Base-by-base conservation (phyloP, 35 echinoderm and acorn worm genomes). In the Eucidaris tribuloides region DNA sequence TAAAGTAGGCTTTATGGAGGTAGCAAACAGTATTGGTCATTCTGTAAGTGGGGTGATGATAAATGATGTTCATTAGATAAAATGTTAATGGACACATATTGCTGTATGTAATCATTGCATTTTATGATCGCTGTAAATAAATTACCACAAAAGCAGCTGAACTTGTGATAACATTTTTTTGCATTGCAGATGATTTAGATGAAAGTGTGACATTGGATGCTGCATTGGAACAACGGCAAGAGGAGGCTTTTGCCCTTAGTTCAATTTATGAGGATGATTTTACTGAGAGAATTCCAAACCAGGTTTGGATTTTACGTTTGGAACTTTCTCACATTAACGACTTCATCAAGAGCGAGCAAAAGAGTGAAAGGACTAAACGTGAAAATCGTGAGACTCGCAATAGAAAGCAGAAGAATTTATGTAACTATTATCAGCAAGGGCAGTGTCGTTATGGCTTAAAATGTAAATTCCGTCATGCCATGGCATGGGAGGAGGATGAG, bases 231-330 rank as follows among this genome's bases (percentile, higher is more conserved):
- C 88, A 91, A 44, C 77, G 88, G 23, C 81, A 91, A 60, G 88
- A 91, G 46, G 88, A 91, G 56, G 88, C 88, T 19, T 33, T 84
- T 31, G 88, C 88, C 19, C 65, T 91, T 14, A 91, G 88, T 56
- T 84, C 88, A 36, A 91, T 91, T 2, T 91, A 91, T 41, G 72
- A 41, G 35, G 79, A 81, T 0, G 88, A 91, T 58, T 91, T 91
- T 45, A 54, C 64, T 2, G 88, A 91, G 58, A 78, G 82, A 46
- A 91, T 91, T 18, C 88, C 88, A 6, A 84, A 91, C 42, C 82
- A 66, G 17, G 54, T 91, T n/a, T 91, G 88, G 88, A 37, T 59
- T 7, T 30, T 91, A 28, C 61, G 68, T 46, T 44, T 91, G 65
- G 71, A 91, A 39, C 88, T 91, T 29, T 43, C 38, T 22, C 88